Base-by-base conservation (phyloP, 2,888 invertebrate species). In the Theodoxus fluviatilis region DNA sequence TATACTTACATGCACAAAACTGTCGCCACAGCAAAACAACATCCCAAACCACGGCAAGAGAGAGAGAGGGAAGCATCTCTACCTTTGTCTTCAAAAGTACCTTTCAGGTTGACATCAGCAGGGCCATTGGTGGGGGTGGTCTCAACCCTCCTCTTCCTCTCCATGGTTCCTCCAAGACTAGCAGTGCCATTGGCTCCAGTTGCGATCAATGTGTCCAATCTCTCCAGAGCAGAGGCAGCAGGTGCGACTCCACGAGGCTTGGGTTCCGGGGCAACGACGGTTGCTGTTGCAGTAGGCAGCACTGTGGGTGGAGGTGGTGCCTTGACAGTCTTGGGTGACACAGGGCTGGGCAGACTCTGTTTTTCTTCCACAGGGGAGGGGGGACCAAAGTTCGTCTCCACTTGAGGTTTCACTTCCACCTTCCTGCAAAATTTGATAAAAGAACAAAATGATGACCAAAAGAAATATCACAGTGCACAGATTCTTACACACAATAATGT, bases 121-220 rank as follows among this genome's bases (percentile, higher is more conserved):
- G n/a, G 28, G 3, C 65, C 40, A 40, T 7, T 28, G n/a, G 63
- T 18, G 6, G 37, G n/a, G 22, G 33, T 4, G 35, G 18, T 22
- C 9, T 9, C n/a, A 40, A 9, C 65, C 22, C 7, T 65, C 69
- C 47, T 37, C 69, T 55, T 65, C 43, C 35, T 55, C 65, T 55
- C 69, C 65, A 69, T 7, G 38, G 64, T 69, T 22, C 40, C 28
- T 2, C n/a, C 65, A 15, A 37, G 40, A n/a, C 52, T 64, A 1
- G 68, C 33, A 35, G 55, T 61, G 7, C 22, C 28, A 59, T 70
- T 37, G 12, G 64, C 61, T 7, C 93, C 89, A 80, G 92, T 92
- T 86, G 93, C 93, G 75, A 94, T 90, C 70, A 94, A 89, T 77
- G 92, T 92, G 87, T 94, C 94, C 78, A 94, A 81, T 40, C 90